Base-by-base conservation (phyloP, 2,113 vertebrate genomes). In the Castor canadensis region DNA sequence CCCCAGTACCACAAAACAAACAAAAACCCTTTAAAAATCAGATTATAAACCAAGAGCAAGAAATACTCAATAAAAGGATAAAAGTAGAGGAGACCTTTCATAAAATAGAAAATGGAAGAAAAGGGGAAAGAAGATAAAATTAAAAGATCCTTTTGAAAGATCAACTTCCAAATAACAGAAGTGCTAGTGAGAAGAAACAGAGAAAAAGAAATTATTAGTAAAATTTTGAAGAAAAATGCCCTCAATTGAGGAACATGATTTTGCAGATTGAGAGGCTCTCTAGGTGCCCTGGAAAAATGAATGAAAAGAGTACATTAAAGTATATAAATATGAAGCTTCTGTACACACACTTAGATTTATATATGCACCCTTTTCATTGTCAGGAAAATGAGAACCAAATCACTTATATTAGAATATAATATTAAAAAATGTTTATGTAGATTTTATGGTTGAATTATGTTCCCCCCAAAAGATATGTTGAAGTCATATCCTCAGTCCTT, bases 221-320 rank as follows among this genome's bases (percentile, higher is more conserved):
- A 56, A 83, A 60, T 82, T 66, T 24, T 15, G 28, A 86, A 87
- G 47, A 62, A 81, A 90, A 93, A 56, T 26, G 19, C 35, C 9
- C 35, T 72, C 12, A 76, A 11, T 92, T 81, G 67, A 95, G 38
- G 32, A 93, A 66, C 20, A 58, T 75, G 9, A 64, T 88, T 83
- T 93, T 91, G 30, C 17, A 60, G 26, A n/a, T 79, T 93, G 40
- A 79, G 35, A 82, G 22, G 12, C 28, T 16, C 13, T 75, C 13
- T 95, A 17, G 56, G 40, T 94, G 38, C 47, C 79, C 24, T 84
- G 72, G 49, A 94, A 91, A 88, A 85, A 75, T 66, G n/a, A 35
- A 56, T 75, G 54, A 93, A 96, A 93, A 15, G 58, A 24, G n/a
- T n/a, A n/a, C n/a, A n/a, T n/a, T n/a, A n/a, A n/a, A n/a, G n/a